Conservation (phyloP, 2,888 invertebrate species). For the Coelinius sp. region DNA sequence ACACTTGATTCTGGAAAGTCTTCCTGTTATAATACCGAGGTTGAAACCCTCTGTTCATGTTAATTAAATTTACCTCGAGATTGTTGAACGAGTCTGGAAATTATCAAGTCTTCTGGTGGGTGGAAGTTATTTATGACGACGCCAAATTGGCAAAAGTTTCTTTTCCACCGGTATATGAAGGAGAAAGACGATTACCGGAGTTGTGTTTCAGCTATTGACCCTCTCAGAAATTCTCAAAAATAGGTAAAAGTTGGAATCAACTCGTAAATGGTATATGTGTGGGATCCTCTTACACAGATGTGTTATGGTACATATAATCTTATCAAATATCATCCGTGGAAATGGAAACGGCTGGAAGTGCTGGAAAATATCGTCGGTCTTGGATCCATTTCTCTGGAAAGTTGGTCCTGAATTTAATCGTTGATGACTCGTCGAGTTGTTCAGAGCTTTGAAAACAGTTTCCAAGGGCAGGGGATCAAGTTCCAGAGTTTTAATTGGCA, state of each 20-base stretch:
- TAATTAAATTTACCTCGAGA: conserved; percentile 3
- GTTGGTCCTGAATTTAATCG: not conserved
- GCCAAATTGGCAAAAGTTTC: not conserved
- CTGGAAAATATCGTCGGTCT: not conserved
- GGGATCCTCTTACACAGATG: not conserved
- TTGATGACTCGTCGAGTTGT: not conserved
- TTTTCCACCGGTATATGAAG: not conserved
- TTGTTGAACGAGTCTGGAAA: not conserved
- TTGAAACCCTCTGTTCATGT: not conserved
- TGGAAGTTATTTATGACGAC: not conserved
- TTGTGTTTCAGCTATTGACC: not conserved
- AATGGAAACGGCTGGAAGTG: not conserved
- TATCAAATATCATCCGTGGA: not conserved
- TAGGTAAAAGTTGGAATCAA: not conserved
- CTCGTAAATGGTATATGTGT: not conserved
- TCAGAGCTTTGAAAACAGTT: not conserved
- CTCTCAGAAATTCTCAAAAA: too few relatives aligned
- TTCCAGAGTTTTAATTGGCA: too few relatives aligned
- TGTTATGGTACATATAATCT: not conserved
- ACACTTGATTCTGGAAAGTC: not conserved
- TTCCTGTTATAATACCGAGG: not conserved
- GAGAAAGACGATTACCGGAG: not conserved
- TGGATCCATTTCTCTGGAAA: not conserved
- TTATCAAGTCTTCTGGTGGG: not conserved
- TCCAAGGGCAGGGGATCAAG: not conserved